A percentile compares a stretch with the other conserved stretches of the same genome.
Evolutionary conservation across 2,888 invertebrate genomes (phyloP).

Genomic region (Deilephila elpenor): DNA sequence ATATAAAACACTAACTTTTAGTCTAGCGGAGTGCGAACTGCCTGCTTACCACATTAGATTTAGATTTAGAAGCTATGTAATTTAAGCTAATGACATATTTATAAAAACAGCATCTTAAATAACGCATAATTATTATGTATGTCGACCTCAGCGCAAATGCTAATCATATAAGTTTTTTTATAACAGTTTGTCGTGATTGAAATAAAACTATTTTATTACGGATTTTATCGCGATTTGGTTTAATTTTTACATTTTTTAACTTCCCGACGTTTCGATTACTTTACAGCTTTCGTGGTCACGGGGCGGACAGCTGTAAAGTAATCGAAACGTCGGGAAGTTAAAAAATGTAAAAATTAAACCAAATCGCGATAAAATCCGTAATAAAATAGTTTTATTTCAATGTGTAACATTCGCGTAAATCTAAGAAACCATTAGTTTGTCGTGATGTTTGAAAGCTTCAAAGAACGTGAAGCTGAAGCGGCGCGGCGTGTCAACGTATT

Average conservation of each 20-base stretch:
- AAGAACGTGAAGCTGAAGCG: neutral
- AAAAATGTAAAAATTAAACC: too few species aligned
- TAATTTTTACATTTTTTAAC: too few species aligned
- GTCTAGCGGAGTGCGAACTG: neutral
- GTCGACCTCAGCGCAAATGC: conserved; percentile 3
- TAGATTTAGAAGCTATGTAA: neutral
- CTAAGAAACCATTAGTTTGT: too few species aligned
- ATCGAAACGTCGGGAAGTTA: too few species aligned
- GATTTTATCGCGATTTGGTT: too few species aligned
- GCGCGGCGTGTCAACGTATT: neutral
- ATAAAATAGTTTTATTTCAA: too few species aligned
- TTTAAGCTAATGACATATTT: conserved; percentile 6
- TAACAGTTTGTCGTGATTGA: neutral
- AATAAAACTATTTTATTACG: too few species aligned
- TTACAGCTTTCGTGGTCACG: too few species aligned
- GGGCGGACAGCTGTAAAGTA: too few species aligned
- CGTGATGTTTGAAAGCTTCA: neutral
- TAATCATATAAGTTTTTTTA: neutral
- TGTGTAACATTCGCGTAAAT: too few species aligned
- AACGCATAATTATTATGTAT: neutral
- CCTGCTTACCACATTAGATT: neutral
- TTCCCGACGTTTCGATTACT: too few species aligned
- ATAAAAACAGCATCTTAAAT: neutral
- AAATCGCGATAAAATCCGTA: too few species aligned
- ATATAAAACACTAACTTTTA: neutral